Evolutionary conservation across 2,113 vertebrate genomes (phyloP).

Genomic region (Scomber colias): DNA sequence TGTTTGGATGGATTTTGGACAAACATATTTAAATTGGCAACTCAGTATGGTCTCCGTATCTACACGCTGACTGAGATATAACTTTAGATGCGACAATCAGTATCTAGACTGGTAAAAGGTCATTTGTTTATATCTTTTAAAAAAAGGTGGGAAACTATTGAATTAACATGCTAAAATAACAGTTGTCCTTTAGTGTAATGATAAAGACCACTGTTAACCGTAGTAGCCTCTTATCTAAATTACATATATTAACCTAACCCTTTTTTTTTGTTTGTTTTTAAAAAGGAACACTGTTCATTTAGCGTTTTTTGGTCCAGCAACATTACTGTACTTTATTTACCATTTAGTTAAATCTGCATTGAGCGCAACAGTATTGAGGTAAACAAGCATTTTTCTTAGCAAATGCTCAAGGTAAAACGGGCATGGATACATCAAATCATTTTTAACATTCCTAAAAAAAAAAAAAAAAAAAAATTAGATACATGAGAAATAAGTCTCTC

Average conservation of each 20-base stretch:
- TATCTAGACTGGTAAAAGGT: slow-evolving; percentile 9
- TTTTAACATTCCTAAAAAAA: slow-evolving; percentile 27
- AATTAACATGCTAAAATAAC: slow-evolving; percentile 13
- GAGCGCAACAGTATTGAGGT: slow-evolving; percentile 61
- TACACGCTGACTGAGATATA: slow-evolving; percentile 40
- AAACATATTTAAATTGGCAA: slow-evolving; percentile 50
- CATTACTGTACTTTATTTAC: slow-evolving; percentile 57
- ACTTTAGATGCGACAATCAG: slow-evolving; percentile 11
- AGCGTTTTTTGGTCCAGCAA: slow-evolving; percentile 74
- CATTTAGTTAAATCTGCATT: slow-evolving; percentile 44
- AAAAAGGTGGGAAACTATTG: slow-evolving; percentile 13
- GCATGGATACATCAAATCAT: slow-evolving; percentile 22
- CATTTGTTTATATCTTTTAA: slow-evolving; percentile 11
- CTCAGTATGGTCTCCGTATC: slow-evolving; percentile 33
- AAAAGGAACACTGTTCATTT: slow-evolving; percentile 43
- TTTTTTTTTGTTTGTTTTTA: background rate
- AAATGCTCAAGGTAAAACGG: slow-evolving; percentile 33
- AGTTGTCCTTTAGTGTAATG: slow-evolving; percentile 1
- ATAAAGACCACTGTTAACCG: slow-evolving; percentile 23
- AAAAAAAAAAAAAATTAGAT: background rate
- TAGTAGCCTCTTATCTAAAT: slow-evolving; percentile 21
- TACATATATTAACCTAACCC: slow-evolving; percentile 38
- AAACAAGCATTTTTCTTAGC: slow-evolving; percentile 42
- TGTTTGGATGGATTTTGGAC: slow-evolving; percentile 41
- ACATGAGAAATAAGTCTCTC: slow-evolving; percentile 25